Conservation (phyloP, 2,113 vertebrate genomes). For the Falcunculus frontatus region DNA sequence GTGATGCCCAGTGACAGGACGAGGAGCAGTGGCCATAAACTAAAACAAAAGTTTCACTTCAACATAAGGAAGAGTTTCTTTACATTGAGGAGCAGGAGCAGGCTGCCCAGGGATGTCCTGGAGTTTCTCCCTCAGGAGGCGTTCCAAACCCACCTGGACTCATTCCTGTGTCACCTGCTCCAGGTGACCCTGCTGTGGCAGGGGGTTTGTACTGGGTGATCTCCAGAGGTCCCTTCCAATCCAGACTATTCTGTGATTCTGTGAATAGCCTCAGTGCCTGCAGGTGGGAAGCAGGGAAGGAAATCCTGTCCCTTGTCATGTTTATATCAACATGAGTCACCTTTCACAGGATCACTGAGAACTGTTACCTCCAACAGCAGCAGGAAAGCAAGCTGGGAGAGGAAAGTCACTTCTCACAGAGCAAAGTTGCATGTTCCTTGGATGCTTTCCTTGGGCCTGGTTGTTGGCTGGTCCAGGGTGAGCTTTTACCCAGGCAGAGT, state of each 20-base stretch:
- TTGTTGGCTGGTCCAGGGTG: neutral
- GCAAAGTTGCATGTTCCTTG: rapidly evolving
- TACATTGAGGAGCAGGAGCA: neutral
- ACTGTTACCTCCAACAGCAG: neutral
- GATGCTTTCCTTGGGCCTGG: neutral
- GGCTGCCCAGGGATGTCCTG: neutral
- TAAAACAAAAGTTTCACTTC: neutral
- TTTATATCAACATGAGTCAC: neutral
- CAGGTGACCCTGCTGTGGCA: neutral
- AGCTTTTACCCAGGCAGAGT: neutral
- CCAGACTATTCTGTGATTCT: neutral
- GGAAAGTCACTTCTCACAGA: rapidly evolving
- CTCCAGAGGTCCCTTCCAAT: neutral
- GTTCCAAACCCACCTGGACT: neutral
- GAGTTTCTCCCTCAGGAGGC: neutral
- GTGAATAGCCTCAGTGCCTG: neutral
- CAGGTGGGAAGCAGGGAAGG: neutral
- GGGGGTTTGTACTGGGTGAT: neutral
- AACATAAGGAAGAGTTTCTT: neutral
- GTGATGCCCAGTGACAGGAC: neutral
- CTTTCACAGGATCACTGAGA: neutral
- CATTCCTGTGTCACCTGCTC: neutral
- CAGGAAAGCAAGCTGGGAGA: neutral
- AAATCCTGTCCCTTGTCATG: neutral
- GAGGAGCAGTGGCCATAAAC: neutral